Conservation (phyloP, 2,797 vertebrate genomes). For the Tamandua tetradactyla region DNA sequence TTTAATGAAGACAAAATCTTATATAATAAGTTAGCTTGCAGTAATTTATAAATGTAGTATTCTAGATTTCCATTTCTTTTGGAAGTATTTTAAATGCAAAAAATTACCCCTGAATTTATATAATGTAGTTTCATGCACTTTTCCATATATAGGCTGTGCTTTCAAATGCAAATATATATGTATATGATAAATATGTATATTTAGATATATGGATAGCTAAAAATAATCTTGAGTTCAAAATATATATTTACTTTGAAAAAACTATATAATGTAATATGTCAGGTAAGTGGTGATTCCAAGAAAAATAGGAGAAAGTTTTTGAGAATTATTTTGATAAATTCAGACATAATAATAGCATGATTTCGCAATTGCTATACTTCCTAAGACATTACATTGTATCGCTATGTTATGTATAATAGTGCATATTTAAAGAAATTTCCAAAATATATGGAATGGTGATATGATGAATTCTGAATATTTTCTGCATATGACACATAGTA, state of each 20-base stretch:
- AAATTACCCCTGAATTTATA: constrained; percentile 21
- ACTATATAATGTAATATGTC: background rate
- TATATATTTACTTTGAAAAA: background rate
- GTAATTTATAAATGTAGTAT: background rate
- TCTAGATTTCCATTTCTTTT: background rate
- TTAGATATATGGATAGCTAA: constrained; percentile 27
- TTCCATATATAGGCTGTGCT: constrained; percentile 31
- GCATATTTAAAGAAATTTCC: background rate
- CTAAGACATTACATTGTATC: background rate
- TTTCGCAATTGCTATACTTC: constrained; percentile 2
- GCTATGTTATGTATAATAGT: background rate
- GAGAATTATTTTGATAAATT: constrained; percentile 40
- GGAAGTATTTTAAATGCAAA: background rate
- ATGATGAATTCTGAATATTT: background rate
- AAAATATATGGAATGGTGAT: constrained; percentile 22
- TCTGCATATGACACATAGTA: background rate
- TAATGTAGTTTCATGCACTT: constrained; percentile 23
- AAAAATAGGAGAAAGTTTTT: background rate
- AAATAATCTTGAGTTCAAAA: background rate
- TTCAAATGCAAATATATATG: constrained; percentile 40
- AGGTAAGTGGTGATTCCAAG: constrained; percentile 53
- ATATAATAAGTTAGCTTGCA: background rate
- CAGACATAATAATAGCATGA: background rate
- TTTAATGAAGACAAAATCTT: constrained; percentile 14
- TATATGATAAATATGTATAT: background rate